A percentile compares a stretch with the other conserved stretches of the same genome.
These are phyloP conservation scores for Orientallactaga bullata DNA, from an alignment of 2,113 vertebrate species.

Conservation along the genomic window DNA sequence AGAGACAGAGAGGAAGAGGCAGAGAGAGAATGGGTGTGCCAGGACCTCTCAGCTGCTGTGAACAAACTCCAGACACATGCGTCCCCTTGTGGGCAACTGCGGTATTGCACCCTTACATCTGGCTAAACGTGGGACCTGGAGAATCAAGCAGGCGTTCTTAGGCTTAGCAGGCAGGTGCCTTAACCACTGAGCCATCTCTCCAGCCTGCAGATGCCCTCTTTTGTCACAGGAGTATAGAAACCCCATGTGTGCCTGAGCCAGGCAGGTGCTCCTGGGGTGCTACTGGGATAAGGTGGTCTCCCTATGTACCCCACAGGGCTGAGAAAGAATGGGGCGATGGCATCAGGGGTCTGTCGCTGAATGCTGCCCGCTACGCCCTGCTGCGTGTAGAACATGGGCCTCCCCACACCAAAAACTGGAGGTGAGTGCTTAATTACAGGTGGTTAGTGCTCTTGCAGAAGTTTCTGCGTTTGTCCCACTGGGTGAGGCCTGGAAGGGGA, in stretches of 20 bases:
- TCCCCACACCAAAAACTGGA: constrained; percentile 99
- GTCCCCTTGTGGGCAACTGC: no score
- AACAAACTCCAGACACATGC: no score
- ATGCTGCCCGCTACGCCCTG: constrained; percentile 96
- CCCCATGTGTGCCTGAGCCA: background rate
- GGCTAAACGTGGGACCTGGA: no score
- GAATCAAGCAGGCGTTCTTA: no score
- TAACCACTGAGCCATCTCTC: no score
- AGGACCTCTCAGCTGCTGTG: no score
- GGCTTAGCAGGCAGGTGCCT: no score
- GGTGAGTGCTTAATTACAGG: constrained; percentile 84
- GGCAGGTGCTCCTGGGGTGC: no score
- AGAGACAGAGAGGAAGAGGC: no score
- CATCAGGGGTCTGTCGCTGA: constrained; percentile 95
- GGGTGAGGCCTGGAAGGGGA: background rate
- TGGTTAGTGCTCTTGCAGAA: background rate
- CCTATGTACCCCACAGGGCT: constrained; percentile 86
- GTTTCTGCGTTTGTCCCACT: background rate
- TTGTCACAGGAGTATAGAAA: background rate
- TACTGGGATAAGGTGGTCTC: background rate
- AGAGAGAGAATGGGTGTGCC: no score
- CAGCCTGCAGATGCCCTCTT: background rate
- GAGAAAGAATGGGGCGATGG: constrained; percentile 99
- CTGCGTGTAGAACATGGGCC: constrained; percentile 95
- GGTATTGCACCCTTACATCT: no score